Conservation (phyloP, 2,113 vertebrate species). For the Chionodraco myersi region DNA sequence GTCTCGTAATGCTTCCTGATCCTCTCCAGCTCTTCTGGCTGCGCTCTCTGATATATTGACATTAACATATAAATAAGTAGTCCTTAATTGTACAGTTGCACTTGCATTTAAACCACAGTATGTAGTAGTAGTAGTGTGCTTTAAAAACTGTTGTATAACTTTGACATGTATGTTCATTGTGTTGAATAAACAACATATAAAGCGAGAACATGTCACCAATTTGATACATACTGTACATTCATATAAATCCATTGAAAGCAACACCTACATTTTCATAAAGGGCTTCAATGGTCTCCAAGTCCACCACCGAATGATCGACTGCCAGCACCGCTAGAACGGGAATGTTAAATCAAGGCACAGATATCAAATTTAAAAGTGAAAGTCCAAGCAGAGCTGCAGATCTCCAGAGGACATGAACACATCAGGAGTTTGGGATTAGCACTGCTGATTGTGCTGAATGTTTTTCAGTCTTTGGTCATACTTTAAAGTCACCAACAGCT, state of each 20-base stretch:
- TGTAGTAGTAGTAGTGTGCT: no score
- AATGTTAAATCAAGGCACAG: background rate
- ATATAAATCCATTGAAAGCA: no score
- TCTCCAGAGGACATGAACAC: background rate
- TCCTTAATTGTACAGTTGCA: background rate
- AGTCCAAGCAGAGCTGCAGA: background rate
- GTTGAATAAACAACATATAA: no score
- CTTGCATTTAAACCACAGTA: background rate
- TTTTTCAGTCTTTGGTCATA: conserved; percentile 29
- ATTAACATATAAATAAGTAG: background rate
- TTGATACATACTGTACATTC: no score
- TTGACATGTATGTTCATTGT: no score
- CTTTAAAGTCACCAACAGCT: conserved; percentile 29
- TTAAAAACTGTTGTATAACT: no score
- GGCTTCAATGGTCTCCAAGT: conserved; percentile 94
- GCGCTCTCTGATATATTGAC: conserved; percentile 88
- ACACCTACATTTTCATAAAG: conserved; percentile 95
- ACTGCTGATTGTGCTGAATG: conserved; percentile 6
- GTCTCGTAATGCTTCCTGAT: conserved; percentile 91
- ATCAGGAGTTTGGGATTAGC: background rate
- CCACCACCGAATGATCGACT: conserved; percentile 93
- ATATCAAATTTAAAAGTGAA: background rate
- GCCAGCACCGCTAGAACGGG: conserved; percentile 87
- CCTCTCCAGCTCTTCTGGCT: conserved; percentile 91
- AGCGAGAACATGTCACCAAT: no score